These are phyloP conservation scores for Notolabrus celidotus DNA, from an alignment of 2,797 vertebrate species.

Conservation along the genomic window DNA sequence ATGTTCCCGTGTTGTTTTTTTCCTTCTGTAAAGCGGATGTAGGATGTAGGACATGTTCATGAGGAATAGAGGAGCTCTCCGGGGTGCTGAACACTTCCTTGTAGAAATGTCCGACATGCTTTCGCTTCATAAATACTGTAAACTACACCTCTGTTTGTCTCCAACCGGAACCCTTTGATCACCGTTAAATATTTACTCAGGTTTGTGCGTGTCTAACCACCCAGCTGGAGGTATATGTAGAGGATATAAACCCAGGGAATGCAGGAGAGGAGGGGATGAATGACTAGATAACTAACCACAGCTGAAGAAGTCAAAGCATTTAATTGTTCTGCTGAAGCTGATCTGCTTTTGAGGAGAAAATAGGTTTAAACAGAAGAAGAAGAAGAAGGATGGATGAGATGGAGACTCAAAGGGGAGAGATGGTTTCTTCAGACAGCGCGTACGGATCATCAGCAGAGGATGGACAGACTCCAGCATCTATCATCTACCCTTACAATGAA, in stretches of 20 bases:
- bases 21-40: not conserved
- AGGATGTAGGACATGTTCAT: slow-evolving; percentile 16
- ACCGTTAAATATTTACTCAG: slow-evolving; percentile 48
- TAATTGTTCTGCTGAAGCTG: not conserved
- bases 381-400: slow-evolving; percentile 35
- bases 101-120: slow-evolving; percentile 21
- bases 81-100: slow-evolving; percentile 58
- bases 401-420: slow-evolving; percentile 13
- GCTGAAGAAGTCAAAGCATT: not conserved
- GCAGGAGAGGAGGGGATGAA: not conserved
- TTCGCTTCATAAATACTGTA: slow-evolving; percentile 64
- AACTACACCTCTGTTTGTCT: slow-evolving; percentile 20
- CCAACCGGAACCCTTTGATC: not conserved
- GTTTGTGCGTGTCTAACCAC: not conserved
- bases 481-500: slow-evolving; percentile 67
- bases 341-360: not conserved
- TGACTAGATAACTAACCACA: not conserved
- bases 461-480: slow-evolving; percentile 42
- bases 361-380: not conserved
- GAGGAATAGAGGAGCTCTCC: slow-evolving; percentile 48
- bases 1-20: too few species aligned
- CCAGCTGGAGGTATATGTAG: not conserved
- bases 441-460: slow-evolving; percentile 74
- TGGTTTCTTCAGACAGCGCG: slow-evolving; percentile 63
- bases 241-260: slow-evolving; percentile 11